phyloP scores from a whole-genome alignment of 2,113 vertebrate species.

The Elephantulus edwardii region DNA sequence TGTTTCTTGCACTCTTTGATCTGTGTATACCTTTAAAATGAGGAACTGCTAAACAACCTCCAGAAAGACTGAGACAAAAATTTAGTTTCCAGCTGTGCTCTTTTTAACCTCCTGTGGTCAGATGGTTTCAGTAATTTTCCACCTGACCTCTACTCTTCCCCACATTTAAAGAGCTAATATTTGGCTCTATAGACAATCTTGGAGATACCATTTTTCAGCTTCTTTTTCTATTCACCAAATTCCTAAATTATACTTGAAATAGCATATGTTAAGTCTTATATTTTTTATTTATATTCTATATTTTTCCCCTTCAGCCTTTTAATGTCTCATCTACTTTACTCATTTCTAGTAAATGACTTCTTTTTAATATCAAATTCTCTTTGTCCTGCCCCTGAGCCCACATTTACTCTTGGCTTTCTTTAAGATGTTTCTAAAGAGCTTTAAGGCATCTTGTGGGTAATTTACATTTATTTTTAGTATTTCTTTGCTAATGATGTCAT shows the following conservation, averaged over 20 bases:
- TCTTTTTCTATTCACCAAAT: not conserved
- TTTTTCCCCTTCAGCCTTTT: conserved; percentile 8
- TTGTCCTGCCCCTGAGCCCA: not conserved
- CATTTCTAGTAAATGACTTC: not conserved
- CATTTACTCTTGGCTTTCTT: not conserved
- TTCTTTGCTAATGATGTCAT: conserved; percentile 12
- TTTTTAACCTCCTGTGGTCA: not conserved
- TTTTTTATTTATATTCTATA: not conserved
- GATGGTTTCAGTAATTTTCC: not conserved
- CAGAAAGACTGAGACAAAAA: not conserved
- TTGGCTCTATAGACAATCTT: not conserved
- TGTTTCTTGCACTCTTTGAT: not conserved
- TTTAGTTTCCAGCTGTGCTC: not conserved
- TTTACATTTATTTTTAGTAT: conserved; percentile 17
- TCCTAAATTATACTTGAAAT: not conserved
- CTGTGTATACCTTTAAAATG: conserved; percentile 35
- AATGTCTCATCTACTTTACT: not conserved
- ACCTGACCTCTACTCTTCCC: not conserved
- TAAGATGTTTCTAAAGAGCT: conserved; percentile 9
- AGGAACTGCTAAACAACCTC: not conserved
- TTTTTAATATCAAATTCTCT: not conserved
- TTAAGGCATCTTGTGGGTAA: not conserved
- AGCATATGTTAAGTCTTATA: not conserved
- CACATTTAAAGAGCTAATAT: not conserved
- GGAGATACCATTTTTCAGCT: not conserved